Evolutionary conservation across 2,113 vertebrate genomes (phyloP), one percentile per base, ranked within the genome.

Genomic region (Poicephalus gulielmi): DNA sequence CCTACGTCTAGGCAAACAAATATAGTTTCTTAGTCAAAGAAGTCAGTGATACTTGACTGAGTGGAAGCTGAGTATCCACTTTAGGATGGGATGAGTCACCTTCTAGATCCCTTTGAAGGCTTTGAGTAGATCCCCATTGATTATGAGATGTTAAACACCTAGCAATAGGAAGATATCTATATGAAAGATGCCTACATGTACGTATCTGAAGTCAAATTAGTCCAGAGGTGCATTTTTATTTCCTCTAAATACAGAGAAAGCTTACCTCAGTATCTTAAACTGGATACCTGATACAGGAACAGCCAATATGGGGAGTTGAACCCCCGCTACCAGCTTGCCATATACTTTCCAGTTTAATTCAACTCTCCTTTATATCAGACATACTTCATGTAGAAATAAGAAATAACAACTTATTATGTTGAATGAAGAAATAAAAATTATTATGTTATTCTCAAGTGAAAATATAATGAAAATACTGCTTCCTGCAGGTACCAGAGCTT

Each of bases 61-160:
- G n/a, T 0, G 1, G 37, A 69, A 53, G 55, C 9, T 49, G 0
- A n/a, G 0, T 67, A 50, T 18, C n/a, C 67, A 10, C 28, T 91
- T 71, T 3, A 39, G 28, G 28, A 41, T 28, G 33, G 53, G 33
- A 68, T 69, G 11, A 46, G 17, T 18, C 47, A 55, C 39, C 10
- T 39, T 73, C 35, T 23, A 23, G 15, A 66, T 39, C 46, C 30
- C 77, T 60, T 37, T 60, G 47, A 68, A 59, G 47, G 19, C 43
- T 83, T 41, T 71, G 43, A 88, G 83, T 28, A 49, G 47, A 13
- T 86, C 20, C 4, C 22, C 0, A 0, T 59, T 71, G 25, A n/a
- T 2, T 57, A 25, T 5, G 41, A 41, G 24, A 71, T 41, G 66
- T 74, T 53, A 41, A 83, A 37, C 41, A 85, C 15, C 16, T 69